Percentiles rank a stretch among this genome's conserved stretches.
These are phyloP conservation scores for Hestina assimilis DNA, from an alignment of 1,140 invertebrate species.

Conservation along the genomic window DNA sequence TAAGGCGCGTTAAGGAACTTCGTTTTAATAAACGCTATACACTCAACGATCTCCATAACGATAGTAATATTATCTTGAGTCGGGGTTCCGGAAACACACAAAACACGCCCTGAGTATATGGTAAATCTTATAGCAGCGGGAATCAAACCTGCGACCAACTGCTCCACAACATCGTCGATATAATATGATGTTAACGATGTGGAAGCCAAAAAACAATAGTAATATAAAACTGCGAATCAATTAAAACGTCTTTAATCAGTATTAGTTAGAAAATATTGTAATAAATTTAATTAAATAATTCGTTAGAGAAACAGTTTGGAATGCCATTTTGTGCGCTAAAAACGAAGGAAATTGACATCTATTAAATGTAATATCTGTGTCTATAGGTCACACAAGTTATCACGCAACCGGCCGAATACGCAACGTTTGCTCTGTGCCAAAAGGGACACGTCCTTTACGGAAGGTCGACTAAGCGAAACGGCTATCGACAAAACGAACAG, in stretches of 20 bases:
- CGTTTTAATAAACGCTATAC: too few species aligned
- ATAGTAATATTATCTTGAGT: too few species aligned
- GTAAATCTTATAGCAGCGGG: too few species aligned
- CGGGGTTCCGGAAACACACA: too few species aligned
- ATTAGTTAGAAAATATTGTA: neutral
- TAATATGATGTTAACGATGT: too few species aligned
- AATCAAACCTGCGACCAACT: too few species aligned
- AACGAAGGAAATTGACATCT: slow-evolving; percentile 18
- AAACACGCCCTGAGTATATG: too few species aligned
- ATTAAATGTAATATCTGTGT: slow-evolving; percentile 31
- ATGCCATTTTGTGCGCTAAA: slow-evolving; percentile 5
- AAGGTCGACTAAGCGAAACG: slow-evolving; percentile 47
- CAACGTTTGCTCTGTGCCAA: slow-evolving; percentile 46
- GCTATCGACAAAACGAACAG: slow-evolving; percentile 35
- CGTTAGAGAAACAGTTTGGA: slow-evolving; percentile 1
- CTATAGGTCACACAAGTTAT: slow-evolving; percentile 36
- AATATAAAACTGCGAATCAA: too few species aligned
- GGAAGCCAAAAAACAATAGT: too few species aligned
- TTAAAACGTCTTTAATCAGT: neutral
- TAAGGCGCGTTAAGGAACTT: too few species aligned
- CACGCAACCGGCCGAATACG: slow-evolving; percentile 36
- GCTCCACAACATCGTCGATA: too few species aligned
- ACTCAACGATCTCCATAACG: too few species aligned
- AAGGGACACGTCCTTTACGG: slow-evolving; percentile 56
- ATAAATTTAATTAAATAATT: slow-evolving; percentile 16